phyloP scores from a whole-genome alignment of 2,888 invertebrate genomes.

The Lamproptera curius region DNA sequence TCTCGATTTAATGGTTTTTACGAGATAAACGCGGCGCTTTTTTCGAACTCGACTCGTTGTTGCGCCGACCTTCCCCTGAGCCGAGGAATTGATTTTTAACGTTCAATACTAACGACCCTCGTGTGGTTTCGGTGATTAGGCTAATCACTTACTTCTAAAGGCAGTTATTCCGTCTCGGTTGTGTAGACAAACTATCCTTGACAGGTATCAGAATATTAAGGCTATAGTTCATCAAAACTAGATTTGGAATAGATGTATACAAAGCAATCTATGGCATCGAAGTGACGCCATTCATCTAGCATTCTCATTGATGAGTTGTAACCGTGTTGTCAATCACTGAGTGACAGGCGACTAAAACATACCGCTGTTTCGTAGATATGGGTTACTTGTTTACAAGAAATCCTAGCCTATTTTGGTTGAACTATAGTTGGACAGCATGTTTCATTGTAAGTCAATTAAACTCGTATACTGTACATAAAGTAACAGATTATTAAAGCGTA shows the following conservation, averaged over 20 bases:
- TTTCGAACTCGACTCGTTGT: constrained; percentile 18
- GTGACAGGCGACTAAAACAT: too few relatives aligned
- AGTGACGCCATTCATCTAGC: neutral
- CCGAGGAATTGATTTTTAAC: constrained; percentile 5
- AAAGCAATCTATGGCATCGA: too few relatives aligned
- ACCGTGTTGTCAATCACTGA: too few relatives aligned
- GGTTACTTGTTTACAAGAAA: too few relatives aligned
- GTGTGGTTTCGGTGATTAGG: neutral
- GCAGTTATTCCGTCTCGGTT: neutral
- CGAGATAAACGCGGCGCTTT: constrained; percentile 40
- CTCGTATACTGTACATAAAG: too few relatives aligned
- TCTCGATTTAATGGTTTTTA: constrained; percentile 42
- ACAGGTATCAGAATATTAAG: neutral
- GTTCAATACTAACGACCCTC: neutral
- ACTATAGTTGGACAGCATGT: too few relatives aligned
- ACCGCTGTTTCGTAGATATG: too few relatives aligned
- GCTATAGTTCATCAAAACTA: too few relatives aligned
- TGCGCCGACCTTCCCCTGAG: constrained; percentile 5
- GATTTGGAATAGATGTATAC: too few relatives aligned
- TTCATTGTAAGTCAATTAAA: too few relatives aligned
- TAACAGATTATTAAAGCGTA: too few relatives aligned
- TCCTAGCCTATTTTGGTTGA: too few relatives aligned
- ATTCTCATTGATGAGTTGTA: neutral
- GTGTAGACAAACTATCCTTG: neutral
- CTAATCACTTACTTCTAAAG: neutral